Evolutionary conservation across 2,797 vertebrate species (phyloP), one percentile per base, ranked within the genome.

Genomic region (Helicolenus hilgendorfi): DNA sequence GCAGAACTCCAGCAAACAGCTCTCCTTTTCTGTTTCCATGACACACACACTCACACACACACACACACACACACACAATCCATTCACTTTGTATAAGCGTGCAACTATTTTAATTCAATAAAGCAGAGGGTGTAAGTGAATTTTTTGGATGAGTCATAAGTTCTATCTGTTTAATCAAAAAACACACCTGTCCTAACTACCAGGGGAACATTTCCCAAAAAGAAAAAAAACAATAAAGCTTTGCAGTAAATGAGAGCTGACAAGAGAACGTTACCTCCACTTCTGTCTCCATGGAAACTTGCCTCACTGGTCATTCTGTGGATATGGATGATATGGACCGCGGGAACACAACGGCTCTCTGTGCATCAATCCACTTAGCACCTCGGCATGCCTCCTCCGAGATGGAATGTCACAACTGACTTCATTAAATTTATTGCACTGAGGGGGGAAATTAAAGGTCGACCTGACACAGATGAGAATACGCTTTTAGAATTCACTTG

Each of bases 221-320:
- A 15, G 3, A 41, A 27, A 79, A 91, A 77, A 92, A 94, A 89
- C 84, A 90, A 91, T 83, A 90, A 91, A 82, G 76, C 87, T 93
- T 92, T 84, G 89, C 85, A 88, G 92, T 87, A 95, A 94, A 96
- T 83, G 89, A 89, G 84, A 91, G 84, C 89, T 91, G 94, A 93
- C 94, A 94, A 77, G 85, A 86, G 84, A 91, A 92, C 59, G 79
- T 89, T 95, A 94, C 95, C 92, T 95, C 91, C 89, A 95, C 94
- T 96, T 94, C 94, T 85, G 96, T 97, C 95, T 95, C 96, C 96
- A 97, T 97, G 96, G 96, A 96, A 97, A 97, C 96, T 94, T 97
- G 94, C 89, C 91, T 95, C 60, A 31, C 88, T 93, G 95, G 95
- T 94, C 94, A 96, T 89, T 87, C 75, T 84, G 86, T 91, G 92